Evolutionary conservation across 2,797 vertebrate species (phyloP).

Genomic region (Cacajao melanocephalus): DNA sequence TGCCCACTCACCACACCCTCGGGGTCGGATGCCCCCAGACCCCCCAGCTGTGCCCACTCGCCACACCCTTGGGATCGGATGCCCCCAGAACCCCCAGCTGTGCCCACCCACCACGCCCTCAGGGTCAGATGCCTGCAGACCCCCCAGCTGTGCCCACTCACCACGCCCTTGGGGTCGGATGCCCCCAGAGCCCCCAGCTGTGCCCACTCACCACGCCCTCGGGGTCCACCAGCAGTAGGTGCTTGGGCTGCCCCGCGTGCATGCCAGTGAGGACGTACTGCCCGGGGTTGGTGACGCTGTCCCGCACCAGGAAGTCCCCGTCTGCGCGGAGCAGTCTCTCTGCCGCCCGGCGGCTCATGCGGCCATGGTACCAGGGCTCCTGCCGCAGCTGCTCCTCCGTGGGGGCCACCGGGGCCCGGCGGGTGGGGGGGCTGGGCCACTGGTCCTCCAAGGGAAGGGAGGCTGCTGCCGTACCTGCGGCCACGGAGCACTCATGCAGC

Average conservation of each 20-base stretch:
- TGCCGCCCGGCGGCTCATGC: conserved; percentile 94
- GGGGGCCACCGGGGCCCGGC: conserved; percentile 94
- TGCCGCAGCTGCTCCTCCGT: conserved; percentile 94
- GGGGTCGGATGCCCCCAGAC: no score
- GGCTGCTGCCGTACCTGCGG: conserved; percentile 55
- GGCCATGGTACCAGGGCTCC: conserved; percentile 97
- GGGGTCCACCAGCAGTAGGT: conserved; percentile 96
- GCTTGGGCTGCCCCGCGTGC: conserved; percentile 95
- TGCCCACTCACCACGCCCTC: conserved; percentile 95
- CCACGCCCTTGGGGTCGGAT: no score
- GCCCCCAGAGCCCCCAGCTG: not conserved
- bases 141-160: accelerated
- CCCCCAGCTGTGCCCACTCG: no score
- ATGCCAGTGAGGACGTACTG: conserved; percentile 98
- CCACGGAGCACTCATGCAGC: conserved; percentile 89
- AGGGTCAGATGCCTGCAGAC: not conserved
- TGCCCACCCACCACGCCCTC: no score
- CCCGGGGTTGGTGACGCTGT: conserved; percentile 95
- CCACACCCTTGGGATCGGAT: accelerated
- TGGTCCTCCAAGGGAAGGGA: conserved; percentile 89
- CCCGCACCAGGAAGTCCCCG: conserved; percentile 96
- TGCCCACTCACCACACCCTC: no score
- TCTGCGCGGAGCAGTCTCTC: conserved; percentile 93
- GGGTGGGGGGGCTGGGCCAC: conserved; percentile 94
- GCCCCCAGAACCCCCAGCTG: no score